phyloP scores from a whole-genome alignment of 1,140 invertebrate species.

The Bombus superbus region DNA sequence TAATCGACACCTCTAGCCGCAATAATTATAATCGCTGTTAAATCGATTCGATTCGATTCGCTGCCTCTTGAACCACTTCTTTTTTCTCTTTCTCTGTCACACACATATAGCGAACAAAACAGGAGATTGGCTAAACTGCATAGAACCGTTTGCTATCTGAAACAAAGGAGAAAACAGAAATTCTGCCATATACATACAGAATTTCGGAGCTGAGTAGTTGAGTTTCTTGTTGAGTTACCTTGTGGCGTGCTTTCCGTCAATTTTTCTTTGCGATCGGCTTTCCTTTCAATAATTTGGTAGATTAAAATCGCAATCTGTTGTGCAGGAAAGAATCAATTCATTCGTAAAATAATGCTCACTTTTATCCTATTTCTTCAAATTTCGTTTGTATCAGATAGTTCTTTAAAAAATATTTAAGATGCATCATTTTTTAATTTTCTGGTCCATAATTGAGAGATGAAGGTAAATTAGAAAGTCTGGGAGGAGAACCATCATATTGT shows the following conservation, averaged over 20 bases:
- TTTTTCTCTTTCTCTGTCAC: not conserved
- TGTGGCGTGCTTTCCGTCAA: not conserved
- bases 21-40: slow-evolving; percentile 33
- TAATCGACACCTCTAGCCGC: slow-evolving; percentile 38
- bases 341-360: too few species aligned
- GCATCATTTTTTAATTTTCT: too few species aligned
- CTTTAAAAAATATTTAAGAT: too few species aligned
- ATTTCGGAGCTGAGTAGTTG: not conserved
- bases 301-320: not conserved
- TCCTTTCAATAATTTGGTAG: not conserved
- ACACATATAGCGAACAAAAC: not conserved
- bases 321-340: not conserved
- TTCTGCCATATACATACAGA: not conserved
- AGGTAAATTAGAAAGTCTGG: too few species aligned
- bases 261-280: not conserved
- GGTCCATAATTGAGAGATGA: accelerated
- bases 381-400: too few species aligned
- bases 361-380: too few species aligned
- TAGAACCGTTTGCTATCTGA: not conserved
- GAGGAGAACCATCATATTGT: too few species aligned
- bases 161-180: not conserved
- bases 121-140: not conserved
- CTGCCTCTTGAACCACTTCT: slow-evolving; percentile 2
- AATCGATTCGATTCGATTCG: slow-evolving; percentile 20
- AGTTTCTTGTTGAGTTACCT: not conserved